Evolutionary conservation across 1,140 invertebrate species (phyloP).

Genomic region (Neuroterus valhalla): DNA sequence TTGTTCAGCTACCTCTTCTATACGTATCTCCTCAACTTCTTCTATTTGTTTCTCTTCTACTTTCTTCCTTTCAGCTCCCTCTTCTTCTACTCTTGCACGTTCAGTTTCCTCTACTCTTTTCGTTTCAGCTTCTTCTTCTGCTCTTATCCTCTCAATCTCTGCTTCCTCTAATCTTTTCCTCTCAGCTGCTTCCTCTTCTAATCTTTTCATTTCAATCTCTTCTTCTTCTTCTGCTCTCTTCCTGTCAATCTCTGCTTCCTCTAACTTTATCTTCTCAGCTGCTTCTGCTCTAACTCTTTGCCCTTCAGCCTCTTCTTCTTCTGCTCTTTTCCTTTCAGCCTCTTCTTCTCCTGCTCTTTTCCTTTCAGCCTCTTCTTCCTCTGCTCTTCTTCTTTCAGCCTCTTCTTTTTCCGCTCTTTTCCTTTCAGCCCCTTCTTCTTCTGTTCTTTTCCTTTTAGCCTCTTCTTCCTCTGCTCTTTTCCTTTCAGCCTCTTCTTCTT

Average conservation of each 20-base stretch:
- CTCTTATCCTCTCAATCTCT: no score
- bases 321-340: conserved; percentile 16
- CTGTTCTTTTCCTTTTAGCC: conserved; percentile 5
- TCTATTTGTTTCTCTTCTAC: neutral
- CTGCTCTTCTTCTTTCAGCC: no score
- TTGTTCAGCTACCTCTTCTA: neutral
- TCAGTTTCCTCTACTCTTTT: conserved; percentile 18
- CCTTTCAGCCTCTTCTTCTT: conserved; percentile 14
- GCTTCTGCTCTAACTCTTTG: conserved; percentile 10
- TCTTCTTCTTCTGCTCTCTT: neutral
- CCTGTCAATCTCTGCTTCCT: neutral
- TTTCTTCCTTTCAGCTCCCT: neutral
- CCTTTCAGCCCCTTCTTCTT: conserved; percentile 7
- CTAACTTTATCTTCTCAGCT: neutral
- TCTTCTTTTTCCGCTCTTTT: neutral
- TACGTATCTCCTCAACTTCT: neutral
- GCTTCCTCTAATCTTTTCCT: conserved; percentile 15
- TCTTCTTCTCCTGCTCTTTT: neutral
- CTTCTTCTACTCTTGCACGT: conserved; percentile 1
- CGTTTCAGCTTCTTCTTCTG: neutral
- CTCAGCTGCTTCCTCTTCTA: conserved; percentile 22
- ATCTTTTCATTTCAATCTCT: conserved; percentile 13
- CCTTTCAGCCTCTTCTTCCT: neutral
- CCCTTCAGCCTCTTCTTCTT: conserved; percentile 19
- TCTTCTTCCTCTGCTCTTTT: conserved; percentile 30